These are phyloP conservation scores for Platichthys flesus DNA, from an alignment of 2,113 vertebrate genomes.

Conservation along the genomic window DNA sequence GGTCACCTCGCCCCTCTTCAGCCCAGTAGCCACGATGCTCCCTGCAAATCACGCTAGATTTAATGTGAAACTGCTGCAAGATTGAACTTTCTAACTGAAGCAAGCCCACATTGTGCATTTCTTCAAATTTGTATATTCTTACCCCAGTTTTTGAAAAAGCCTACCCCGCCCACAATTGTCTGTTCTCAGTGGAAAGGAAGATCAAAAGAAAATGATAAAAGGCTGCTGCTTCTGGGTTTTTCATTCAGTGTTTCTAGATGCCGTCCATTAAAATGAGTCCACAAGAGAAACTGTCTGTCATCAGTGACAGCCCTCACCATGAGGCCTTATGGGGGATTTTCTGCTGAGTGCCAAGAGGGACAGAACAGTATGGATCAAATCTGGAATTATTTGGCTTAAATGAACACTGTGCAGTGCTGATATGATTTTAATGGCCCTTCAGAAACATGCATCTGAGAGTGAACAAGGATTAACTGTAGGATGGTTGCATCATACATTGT, in stretches of 20 bases:
- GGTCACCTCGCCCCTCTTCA: slow-evolving; percentile 46
- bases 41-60: background rate
- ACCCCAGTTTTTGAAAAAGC: slow-evolving; percentile 16
- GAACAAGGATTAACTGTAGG: background rate
- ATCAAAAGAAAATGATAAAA: slow-evolving; percentile 31
- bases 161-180: slow-evolving; percentile 17
- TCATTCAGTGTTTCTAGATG: slow-evolving; percentile 42
- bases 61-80: slow-evolving; percentile 23
- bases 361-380: slow-evolving; percentile 31
- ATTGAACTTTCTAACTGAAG: background rate
- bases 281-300: slow-evolving; percentile 55
- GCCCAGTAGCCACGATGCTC: background rate
- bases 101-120: too few species aligned
- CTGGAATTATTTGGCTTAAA: slow-evolving; percentile 51
- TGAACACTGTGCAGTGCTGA: slow-evolving; percentile 10
- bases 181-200: slow-evolving; percentile 6
- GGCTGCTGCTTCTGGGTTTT: slow-evolving; percentile 25
- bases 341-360: slow-evolving; percentile 51
- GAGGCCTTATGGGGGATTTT: slow-evolving; percentile 52
- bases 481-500: background rate
- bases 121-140: slow-evolving; percentile 11
- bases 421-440: slow-evolving; percentile 16
- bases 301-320: slow-evolving; percentile 58
- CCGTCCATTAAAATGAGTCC: slow-evolving; percentile 54
- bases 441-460: slow-evolving; percentile 5